Base-by-base conservation (phyloP, 2,888 invertebrate species). In the Zhuqinia jingwanae region DNA sequence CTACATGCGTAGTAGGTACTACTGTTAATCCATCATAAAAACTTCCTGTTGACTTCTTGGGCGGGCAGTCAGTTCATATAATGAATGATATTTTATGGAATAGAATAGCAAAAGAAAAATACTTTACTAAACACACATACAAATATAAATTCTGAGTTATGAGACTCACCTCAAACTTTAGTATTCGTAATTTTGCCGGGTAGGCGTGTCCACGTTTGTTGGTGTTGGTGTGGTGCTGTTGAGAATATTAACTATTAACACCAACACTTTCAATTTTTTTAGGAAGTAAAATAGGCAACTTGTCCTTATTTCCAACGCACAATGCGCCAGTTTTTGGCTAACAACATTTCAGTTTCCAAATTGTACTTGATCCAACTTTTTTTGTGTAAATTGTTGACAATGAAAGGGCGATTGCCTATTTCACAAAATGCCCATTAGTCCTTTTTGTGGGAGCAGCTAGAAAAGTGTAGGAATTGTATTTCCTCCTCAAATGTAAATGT, bases 41-140 rank as follows among this genome's bases (percentile, higher is more conserved):
- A 73, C 17, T 81, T 81, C 73, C 81, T 81, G 81, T 60, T 81
- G 73, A 81, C 81, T 73, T 15, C 81, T 60, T 81, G 81, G 81
- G 81, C 60, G 81, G 73, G 58, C 47, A 73, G 50, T 27, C 20
- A 0, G 42, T 27, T 60, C 15, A 17, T 65, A n/a, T n/a, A n/a
- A n/a, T n/a, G n/a, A 65, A 65, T 50, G 70, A 70, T 70, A 15
- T 70, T 68, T 47, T 47, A 25, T 45, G 45, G 36, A 36, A 8
- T 45, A 50, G 22, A 27, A 20, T 50, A 47, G 50, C n/a, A 50
- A 70, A 36, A 3, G n/a, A 60, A 78, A 78, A 63, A n/a, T n/a
- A n/a, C n/a, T n/a, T n/a, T 15, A 25, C 27, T 17, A 50, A 50
- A 2, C 20, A 17, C 8, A 20, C 25, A 13, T 56, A 15, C n/a